Base-by-base conservation (phyloP, 92 coral and sea anemone species). In the Bergia puertoricense region DNA sequence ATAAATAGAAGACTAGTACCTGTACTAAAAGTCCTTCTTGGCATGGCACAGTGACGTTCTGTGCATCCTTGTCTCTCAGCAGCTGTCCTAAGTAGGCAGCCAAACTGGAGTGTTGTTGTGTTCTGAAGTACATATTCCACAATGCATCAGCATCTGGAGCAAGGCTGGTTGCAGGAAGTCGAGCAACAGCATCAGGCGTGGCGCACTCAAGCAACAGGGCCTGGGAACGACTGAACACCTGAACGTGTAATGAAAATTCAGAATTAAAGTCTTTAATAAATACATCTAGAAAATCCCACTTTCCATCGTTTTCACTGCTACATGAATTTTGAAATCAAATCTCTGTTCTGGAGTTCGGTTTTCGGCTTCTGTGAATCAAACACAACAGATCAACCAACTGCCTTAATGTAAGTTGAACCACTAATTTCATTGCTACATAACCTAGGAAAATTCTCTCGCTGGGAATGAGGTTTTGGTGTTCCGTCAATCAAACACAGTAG, bases 151-250 rank as follows among this genome's bases (percentile, higher is more conserved):
- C 96, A 68, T 91, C 91, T 13, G 74, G 81, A 5, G 80, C 85
- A 37, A 96, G 93, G 45, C 80, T 59, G n/a, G 95, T 94, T 43
- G 89, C 82, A 40, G 90, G 92, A 65, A 95, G 90, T 45, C 98
- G 92, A 48, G 92, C 95, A 57, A 95, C 94, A 18, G 98, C 96
- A 81, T 95, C 98, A 10, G 98, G 98, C 11, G 95, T 89, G n/a
- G 95, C 93, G 50, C 98, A 95, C 69, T 95, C 95, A 10, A 95
- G 89, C 54, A 95, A 77, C 39, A 90, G 89, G 38, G 84, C 76
- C 83, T 91, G 80, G 44, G 94, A 92, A 51, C 92, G 89, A 68
- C n/a, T 54, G 37, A 92, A 90, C 59, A 95, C 89, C 98, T 95
- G 59, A 18, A 42, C 68, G 0, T 14, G 9, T 45, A 76, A 69